Base-by-base conservation (phyloP, 2,113 vertebrate genomes). In the Tupaia tana region DNA sequence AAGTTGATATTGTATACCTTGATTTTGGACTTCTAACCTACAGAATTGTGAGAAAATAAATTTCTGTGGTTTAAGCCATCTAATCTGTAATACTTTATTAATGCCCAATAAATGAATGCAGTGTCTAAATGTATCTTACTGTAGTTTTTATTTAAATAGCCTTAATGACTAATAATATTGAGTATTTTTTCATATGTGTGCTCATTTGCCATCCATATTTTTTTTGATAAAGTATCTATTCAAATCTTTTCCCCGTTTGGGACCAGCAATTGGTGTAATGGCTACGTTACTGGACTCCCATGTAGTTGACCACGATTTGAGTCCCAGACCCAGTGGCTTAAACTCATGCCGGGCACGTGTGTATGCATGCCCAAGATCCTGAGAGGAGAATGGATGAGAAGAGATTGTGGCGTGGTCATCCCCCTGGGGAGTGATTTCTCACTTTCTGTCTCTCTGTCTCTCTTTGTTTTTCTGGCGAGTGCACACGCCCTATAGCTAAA, bases 91-190 rank as follows among this genome's bases (percentile, higher is more conserved):
- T 18, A 22, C 8, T 54, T 84, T 25, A 29, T 27, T 78, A 63
- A 63, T 85, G 18, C 16, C 31, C 27, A 29, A 63, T n/a, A 82
- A 82, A 52, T 18, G n/a, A 67, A 59, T 19, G 43, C 2, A 34
- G 11, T 58, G 1, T 31, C 6, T 34, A 54, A 64, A 29, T 2
- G 3, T 77, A 22, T 69, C 13, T 85, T 70, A 16, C 15, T 90
- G 13, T 7, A 89, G 27, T 74, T 87, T 90, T 87, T 73, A 73
- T 71, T 80, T 71, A 93, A 84, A 66, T 91, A 31, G 64, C 24
- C 20, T 88, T 56, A 64, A 29, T 70, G 11, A 80, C n/a, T 78
- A n/a, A 31, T 89, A 29, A 27, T 70, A 58, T 14, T 59, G 7
- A 90, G 64, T 34, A 81, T 90, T 29, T 31, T 59, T 80, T 90